Evolutionary conservation across 2,797 vertebrate genomes (phyloP), one percentile per base, ranked within the genome.

Genomic region (Smutsia temminckii): DNA sequence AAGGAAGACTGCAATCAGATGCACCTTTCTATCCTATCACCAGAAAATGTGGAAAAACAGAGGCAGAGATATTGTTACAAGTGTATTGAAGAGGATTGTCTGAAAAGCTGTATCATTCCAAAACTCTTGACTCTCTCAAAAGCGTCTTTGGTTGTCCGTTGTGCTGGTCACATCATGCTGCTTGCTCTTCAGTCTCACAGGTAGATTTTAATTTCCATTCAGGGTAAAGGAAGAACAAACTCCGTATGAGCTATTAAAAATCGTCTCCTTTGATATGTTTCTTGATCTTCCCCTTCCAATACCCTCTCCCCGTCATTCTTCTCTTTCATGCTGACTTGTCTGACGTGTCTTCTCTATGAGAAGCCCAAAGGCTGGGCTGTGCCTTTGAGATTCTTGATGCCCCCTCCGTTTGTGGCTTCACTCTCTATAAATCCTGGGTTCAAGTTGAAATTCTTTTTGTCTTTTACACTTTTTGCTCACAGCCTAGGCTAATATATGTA

Each of bases 161-260:
- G 6, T 69, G 61, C n/a, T n/a, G 83, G 7, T 88, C 34, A 81
- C 42, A 34, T 69, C 17, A 53, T 20, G 29, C 40, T 34, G 18
- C 37, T 16, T 16, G 40, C 34, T 53, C 64, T 91, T 85, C n/a
- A 72, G 13, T 18, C 20, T 78, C 8, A 78, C 21, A 51, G 3
- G 77, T 5, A 53, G 20, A 75, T 93, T 95, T 96, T 93, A 55
- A 78, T 84, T 93, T 90, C 34, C 27, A 89, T 59, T 84, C 6
- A 80, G 29, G 21, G 46, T 61, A 68, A 95, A 86, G 87, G 23
- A 86, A 53, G 4, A 95, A 71, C 9, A 77, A 75, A 93, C 66
- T 74, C 1, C 9, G 20, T 2, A 74, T 12, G 23, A 75, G 64
- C 37, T n/a, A 37, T 69, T 94, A 20, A 89, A 81, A 79, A 46